These are phyloP conservation scores for Telmatherina bonti DNA, from an alignment of 2,797 vertebrate species.

Conservation along the genomic window DNA sequence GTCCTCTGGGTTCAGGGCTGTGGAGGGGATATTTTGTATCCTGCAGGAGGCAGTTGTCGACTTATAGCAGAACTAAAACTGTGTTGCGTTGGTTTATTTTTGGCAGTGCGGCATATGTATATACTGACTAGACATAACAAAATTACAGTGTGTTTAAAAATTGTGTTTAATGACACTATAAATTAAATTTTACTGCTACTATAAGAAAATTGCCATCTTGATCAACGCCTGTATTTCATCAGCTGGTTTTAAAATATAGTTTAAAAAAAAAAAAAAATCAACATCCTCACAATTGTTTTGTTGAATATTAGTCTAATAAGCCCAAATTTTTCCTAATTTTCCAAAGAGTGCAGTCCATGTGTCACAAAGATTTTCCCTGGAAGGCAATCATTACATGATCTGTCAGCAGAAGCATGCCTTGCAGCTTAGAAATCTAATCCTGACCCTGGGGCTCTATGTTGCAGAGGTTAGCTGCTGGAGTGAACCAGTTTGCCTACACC, in stretches of 20 bases:
- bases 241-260: neutral
- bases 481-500: conserved; percentile 97
- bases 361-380: neutral
- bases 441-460: conserved; percentile 44
- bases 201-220: neutral
- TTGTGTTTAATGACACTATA: neutral
- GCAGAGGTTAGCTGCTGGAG: conserved; percentile 94
- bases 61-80: conserved; percentile 11
- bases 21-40: neutral
- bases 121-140: neutral
- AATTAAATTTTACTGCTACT: neutral
- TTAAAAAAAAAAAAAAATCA: no score
- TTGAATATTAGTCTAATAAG: conserved; percentile 1
- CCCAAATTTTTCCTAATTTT: conserved; percentile 8
- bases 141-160: conserved; percentile 1
- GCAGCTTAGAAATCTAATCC: neutral
- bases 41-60: neutral
- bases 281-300: neutral
- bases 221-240: neutral
- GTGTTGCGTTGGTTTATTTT: conserved; percentile 10
- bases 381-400: neutral
- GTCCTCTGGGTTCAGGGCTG: conserved; percentile 3
- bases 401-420: neutral
- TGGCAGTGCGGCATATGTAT: conserved; percentile 9
- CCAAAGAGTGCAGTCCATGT: neutral